Evolutionary conservation across 1,140 invertebrate genomes (phyloP).

Genomic region (Ceratosolen fusciceps): DNA sequence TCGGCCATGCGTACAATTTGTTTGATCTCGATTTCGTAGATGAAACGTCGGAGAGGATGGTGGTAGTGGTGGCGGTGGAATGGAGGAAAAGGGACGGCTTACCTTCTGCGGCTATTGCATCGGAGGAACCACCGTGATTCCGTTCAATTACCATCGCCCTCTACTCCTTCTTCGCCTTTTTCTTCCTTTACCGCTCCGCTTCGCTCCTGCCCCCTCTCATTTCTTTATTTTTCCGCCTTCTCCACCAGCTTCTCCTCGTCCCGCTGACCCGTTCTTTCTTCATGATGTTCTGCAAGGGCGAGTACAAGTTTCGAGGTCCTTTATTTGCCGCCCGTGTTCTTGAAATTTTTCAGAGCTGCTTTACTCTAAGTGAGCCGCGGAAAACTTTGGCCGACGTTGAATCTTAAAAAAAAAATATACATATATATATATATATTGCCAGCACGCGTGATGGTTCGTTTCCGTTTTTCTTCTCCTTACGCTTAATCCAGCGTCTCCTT

Average conservation of each 20-base stretch:
- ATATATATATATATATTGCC: not conserved
- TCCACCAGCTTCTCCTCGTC: no score
- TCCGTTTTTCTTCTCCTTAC: constrained; percentile 2
- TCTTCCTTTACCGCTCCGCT: not conserved
- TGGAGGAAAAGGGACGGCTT: constrained; percentile 3
- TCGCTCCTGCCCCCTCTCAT: constrained; percentile 4
- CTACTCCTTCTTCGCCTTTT: constrained; percentile 5
- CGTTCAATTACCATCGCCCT: constrained; percentile 47
- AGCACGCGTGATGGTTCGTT: constrained; percentile 3
- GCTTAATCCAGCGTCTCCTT: constrained; percentile 29
- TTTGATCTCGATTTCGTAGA: constrained; percentile 53
- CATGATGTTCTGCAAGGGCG: not conserved
- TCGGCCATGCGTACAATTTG: constrained; percentile 52
- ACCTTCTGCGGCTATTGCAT: not conserved
- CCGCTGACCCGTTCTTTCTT: no score
- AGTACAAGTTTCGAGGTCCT: not conserved
- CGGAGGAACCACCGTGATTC: constrained; percentile 50
- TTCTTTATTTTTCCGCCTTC: constrained; percentile 32
- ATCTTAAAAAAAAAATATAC: not conserved
- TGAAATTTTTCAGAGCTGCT: constrained; percentile 11
- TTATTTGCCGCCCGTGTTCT: not conserved
- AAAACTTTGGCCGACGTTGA: not conserved
- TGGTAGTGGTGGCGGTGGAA: no score
- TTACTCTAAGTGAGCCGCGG: not conserved
- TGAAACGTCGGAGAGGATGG: no score